Evolutionary conservation across 2,113 vertebrate genomes (phyloP).

Genomic region (Lagenorhynchus albirostris): DNA sequence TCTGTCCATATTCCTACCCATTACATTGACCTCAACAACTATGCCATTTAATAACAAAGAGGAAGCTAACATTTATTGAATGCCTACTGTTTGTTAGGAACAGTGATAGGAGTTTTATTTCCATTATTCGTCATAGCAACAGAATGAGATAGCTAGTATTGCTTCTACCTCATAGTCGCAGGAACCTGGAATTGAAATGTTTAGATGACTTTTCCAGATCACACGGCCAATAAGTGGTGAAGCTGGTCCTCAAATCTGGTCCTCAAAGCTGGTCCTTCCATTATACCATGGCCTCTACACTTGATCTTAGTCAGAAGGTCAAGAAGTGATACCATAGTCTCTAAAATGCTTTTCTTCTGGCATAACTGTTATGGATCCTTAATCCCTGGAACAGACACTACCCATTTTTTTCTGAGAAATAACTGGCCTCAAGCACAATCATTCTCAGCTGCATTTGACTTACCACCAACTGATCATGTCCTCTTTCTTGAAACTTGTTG

Average conservation of each 20-base stretch:
- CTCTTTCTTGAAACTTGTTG: background rate
- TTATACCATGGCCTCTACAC: background rate
- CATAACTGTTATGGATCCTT: background rate
- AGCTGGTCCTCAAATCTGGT: background rate
- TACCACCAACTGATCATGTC: background rate
- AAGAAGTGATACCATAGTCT: background rate
- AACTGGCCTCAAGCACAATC: background rate
- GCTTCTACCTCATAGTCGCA: background rate
- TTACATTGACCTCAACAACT: background rate
- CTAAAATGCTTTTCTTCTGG: background rate
- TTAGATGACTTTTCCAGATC: background rate
- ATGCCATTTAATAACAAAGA: background rate
- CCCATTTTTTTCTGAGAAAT: background rate
- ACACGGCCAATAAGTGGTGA: background rate
- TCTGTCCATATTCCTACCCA: background rate
- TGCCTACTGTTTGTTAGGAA: background rate
- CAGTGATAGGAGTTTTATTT: background rate
- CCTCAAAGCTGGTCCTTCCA: background rate
- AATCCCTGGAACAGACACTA: background rate
- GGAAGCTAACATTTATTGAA: background rate
- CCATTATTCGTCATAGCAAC: background rate
- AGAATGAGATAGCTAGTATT: background rate
- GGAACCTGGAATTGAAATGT: background rate
- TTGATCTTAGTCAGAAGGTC: background rate
- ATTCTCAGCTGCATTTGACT: background rate